These are phyloP conservation scores for Drosophila pachea DNA, from an alignment of 1,140 invertebrate genomes.

Conservation along the genomic window DNA sequence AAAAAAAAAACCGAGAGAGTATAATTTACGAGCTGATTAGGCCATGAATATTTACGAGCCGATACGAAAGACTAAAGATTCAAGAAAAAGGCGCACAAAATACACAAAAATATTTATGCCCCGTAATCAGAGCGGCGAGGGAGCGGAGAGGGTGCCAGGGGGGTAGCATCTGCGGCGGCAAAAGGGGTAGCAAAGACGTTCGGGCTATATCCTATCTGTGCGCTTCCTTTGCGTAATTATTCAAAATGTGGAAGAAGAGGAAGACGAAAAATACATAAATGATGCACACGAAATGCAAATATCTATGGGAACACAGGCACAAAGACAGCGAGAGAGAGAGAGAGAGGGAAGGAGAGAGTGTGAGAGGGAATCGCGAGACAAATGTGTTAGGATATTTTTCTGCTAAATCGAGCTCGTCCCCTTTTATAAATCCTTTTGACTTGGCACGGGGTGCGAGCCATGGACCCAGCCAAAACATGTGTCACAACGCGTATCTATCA, in stretches of 20 bases:
- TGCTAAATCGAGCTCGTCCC: conserved; percentile 71
- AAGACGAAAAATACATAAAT: conserved; percentile 52
- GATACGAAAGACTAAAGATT: conserved; percentile 19
- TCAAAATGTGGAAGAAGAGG: conserved; percentile 52
- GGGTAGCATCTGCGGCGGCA: not conserved
- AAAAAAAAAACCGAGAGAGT: conserved; percentile 43
- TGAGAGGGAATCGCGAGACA: conserved; percentile 28
- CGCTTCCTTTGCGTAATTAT: conserved; percentile 68
- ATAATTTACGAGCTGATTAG: conserved; percentile 77
- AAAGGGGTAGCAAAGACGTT: conserved; percentile 48
- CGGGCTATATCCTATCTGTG: conserved; percentile 50
- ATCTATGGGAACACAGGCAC: conserved; percentile 50
- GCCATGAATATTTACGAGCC: conserved; percentile 69
- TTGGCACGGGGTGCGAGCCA: conserved; percentile 64
- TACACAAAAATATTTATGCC: conserved; percentile 73
- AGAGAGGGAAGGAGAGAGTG: not conserved
- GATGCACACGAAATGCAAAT: conserved; percentile 71
- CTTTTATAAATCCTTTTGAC: conserved; percentile 70
- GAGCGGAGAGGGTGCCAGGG: not conserved
- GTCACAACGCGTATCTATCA: conserved; percentile 72
- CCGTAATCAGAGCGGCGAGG: conserved; percentile 52
- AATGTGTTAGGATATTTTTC: conserved; percentile 67
- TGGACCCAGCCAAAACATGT: conserved; percentile 40
- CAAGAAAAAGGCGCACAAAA: conserved; percentile 57
- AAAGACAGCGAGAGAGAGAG: not conserved